phyloP scores from a whole-genome alignment of 2,113 vertebrate species.

The Microcebus griseorufus region DNA sequence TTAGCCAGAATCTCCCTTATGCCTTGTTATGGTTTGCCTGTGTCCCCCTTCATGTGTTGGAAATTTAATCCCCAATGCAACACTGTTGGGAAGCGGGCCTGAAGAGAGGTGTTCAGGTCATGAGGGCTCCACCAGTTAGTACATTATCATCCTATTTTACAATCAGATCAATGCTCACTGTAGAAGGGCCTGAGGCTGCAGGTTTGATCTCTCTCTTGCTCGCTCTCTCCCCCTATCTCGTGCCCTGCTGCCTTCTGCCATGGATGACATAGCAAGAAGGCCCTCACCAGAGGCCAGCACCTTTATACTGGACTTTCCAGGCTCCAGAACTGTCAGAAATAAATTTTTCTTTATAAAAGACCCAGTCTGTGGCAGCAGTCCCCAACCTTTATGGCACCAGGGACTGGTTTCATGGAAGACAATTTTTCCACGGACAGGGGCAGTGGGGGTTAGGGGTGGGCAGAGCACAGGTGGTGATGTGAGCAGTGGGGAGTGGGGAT shows the following conservation, averaged over 20 bases:
- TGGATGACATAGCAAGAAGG: not conserved
- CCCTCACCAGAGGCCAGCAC: no score
- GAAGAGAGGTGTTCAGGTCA: not conserved
- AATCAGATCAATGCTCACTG: not conserved
- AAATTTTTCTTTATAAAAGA: no score
- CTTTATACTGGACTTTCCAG: no score
- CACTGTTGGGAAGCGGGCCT: not conserved
- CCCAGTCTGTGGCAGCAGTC: no score
- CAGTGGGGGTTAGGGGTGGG: no score
- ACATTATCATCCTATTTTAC: not conserved
- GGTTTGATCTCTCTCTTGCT: not conserved
- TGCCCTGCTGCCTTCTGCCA: not conserved
- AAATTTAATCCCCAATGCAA: not conserved
- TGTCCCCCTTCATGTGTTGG: not conserved
- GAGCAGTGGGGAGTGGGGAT: no score
- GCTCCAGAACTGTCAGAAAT: no score
- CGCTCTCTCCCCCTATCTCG: no score
- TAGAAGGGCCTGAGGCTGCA: not conserved
- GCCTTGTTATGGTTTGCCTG: not conserved
- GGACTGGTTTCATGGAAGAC: no score
- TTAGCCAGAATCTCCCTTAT: not conserved
- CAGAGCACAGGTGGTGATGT: no score
- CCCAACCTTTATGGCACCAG: no score
- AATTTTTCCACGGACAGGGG: no score
- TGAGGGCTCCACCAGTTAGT: not conserved